Evolutionary conservation across 2,113 vertebrate genomes (phyloP).

Genomic region (Notothenia coriiceps): DNA sequence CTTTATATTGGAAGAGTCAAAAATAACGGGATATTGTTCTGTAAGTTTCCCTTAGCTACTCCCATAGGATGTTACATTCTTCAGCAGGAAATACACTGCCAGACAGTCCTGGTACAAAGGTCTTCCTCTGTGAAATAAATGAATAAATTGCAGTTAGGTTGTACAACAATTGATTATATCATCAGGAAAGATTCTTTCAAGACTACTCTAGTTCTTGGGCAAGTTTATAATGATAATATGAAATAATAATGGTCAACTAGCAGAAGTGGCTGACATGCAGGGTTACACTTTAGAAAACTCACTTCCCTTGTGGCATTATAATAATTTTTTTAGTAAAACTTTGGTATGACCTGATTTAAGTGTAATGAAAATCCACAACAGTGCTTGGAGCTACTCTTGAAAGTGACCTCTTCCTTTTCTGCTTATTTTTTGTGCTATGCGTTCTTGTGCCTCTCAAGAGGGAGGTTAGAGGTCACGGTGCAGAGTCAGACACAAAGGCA

Average conservation of each 20-base stretch:
- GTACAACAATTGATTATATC: no score
- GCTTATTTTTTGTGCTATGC: slow-evolving; percentile 33
- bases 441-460: slow-evolving; percentile 39
- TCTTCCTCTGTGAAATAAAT: no score
- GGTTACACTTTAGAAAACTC: slow-evolving; percentile 61
- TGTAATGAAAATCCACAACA: slow-evolving; percentile 37
- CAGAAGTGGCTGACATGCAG: slow-evolving; percentile 56
- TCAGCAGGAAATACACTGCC: no score
- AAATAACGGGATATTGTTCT: no score
- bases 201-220: no score
- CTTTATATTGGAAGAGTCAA: no score
- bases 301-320: slow-evolving; percentile 53
- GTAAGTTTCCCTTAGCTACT: no score
- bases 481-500: slow-evolving; percentile 37
- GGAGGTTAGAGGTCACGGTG: slow-evolving; percentile 41
- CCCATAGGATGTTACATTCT: no score
- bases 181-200: no score
- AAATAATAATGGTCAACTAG: slow-evolving; percentile 34
- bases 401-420: slow-evolving; percentile 58
- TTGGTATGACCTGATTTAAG: slow-evolving; percentile 68
- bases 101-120: no score
- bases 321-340: slow-evolving; percentile 60
- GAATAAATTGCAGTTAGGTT: no score
- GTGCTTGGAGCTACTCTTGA: slow-evolving; percentile 36
- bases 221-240: no score